phyloP scores from a whole-genome alignment of 2,113 vertebrate genomes.

The Pangasianodon hypophthalmus region DNA sequence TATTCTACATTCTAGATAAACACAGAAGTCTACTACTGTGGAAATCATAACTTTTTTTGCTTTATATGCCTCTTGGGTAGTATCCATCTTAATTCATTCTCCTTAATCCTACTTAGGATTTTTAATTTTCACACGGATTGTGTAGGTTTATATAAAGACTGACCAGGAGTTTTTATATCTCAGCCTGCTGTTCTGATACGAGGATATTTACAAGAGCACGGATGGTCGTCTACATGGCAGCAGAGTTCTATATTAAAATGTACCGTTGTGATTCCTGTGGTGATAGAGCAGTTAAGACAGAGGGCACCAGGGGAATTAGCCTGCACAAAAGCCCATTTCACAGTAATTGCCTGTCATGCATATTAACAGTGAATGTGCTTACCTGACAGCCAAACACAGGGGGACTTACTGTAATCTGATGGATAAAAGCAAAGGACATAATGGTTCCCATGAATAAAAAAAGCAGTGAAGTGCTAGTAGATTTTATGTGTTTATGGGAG shows the following conservation, averaged over 20 bases:
- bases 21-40: neutral
- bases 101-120: neutral
- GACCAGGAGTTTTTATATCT: conserved; percentile 1
- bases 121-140: neutral
- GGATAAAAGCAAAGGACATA: conserved; percentile 30
- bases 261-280: neutral
- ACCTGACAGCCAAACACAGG: conserved; percentile 32
- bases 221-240: neutral
- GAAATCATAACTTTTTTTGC: neutral
- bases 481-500: neutral
- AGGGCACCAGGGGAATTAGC: conserved; percentile 19
- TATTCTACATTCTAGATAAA: neutral
- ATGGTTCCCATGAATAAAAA: neutral
- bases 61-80: neutral
- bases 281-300: conserved; percentile 10
- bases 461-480: conserved; percentile 9
- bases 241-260: conserved; percentile 22
- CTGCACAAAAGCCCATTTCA: conserved; percentile 29
- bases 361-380: conserved; percentile 42
- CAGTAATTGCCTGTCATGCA: conserved; percentile 49
- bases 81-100: neutral
- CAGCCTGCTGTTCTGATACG: neutral
- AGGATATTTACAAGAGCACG: neutral
- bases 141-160: neutral
- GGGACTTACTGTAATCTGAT: conserved; percentile 22